Conservation (phyloP, 2,113 vertebrate genomes). For the Lichenostomus cassidix region DNA sequence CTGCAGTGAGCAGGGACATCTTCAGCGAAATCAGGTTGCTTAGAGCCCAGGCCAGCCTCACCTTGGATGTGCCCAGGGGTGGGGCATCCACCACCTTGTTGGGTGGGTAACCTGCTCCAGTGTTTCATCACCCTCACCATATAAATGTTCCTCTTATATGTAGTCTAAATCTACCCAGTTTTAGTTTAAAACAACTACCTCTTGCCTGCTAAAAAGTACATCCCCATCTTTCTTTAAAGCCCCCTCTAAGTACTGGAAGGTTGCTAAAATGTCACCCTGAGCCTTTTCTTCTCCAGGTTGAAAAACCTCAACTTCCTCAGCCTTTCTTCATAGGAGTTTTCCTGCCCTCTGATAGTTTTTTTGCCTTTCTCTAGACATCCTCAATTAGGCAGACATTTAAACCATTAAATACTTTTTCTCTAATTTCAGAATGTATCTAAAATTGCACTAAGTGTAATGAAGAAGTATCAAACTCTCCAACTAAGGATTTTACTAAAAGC, state of each 20-base stretch:
- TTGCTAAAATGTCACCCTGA: neutral
- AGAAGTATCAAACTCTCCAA: neutral
- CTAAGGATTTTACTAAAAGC: neutral
- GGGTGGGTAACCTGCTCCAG: neutral
- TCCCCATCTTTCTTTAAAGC: neutral
- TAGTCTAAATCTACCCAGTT: neutral
- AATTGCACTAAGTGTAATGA: neutral
- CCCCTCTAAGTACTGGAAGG: neutral
- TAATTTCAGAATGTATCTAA: neutral
- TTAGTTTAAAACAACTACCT: neutral
- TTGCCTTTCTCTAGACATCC: neutral
- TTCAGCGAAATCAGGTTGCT: neutral
- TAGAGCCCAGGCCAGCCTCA: neutral
- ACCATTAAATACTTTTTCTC: neutral
- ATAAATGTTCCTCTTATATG: neutral
- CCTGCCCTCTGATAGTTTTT: neutral
- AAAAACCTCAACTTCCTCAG: neutral
- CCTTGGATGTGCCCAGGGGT: neutral
- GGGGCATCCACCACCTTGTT: neutral
- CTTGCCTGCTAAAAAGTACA: neutral
- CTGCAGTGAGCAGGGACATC: neutral
- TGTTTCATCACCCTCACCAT: neutral
- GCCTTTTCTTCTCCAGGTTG: neutral
- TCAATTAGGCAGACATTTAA: neutral
- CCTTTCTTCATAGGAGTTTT: neutral